Evolutionary conservation across 1,140 invertebrate genomes (phyloP).

Genomic region (Coenobita brevimanus): DNA sequence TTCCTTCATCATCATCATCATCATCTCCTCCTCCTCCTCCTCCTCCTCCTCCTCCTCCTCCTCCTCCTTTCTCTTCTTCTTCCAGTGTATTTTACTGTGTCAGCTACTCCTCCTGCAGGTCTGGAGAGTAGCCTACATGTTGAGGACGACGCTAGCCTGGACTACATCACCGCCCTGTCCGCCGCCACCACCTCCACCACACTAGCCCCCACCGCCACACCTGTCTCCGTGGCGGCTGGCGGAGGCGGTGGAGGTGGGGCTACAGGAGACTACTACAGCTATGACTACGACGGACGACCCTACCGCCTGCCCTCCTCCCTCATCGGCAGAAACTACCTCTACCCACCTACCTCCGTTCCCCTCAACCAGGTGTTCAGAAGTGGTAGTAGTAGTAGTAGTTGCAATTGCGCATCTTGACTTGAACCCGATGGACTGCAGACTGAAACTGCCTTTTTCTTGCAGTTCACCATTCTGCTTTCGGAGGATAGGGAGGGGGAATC

Average conservation of each 20-base stretch:
- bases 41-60: too few relatives aligned
- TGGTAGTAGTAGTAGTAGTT: too few relatives aligned
- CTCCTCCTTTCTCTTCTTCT: too few relatives aligned
- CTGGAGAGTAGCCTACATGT: conserved; percentile 47
- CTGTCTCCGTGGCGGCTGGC: background rate
- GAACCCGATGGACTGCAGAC: too few relatives aligned
- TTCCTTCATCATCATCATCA: too few relatives aligned
- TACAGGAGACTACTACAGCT: conserved; percentile 22
- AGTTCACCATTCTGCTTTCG: too few relatives aligned
- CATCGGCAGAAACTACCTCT: conserved; percentile 46
- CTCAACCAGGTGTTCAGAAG: conserved; percentile 45
- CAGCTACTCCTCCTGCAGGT: too few relatives aligned
- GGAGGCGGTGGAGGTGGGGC: background rate
- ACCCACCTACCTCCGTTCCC: conserved; percentile 34
- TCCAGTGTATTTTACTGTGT: too few relatives aligned
- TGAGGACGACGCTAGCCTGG: conserved; percentile 51
- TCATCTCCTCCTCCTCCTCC: too few relatives aligned
- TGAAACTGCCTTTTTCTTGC: too few relatives aligned
- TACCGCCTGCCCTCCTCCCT: conserved; percentile 48
- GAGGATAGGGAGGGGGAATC: background rate
- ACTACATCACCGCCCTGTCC: conserved; percentile 28
- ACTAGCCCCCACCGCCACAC: background rate
- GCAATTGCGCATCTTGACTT: too few relatives aligned
- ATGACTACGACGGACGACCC: conserved; percentile 40
- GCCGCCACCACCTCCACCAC: background rate